phyloP scores from a whole-genome alignment of 2,888 invertebrate genomes.

The Pristionchus arcanus region DNA sequence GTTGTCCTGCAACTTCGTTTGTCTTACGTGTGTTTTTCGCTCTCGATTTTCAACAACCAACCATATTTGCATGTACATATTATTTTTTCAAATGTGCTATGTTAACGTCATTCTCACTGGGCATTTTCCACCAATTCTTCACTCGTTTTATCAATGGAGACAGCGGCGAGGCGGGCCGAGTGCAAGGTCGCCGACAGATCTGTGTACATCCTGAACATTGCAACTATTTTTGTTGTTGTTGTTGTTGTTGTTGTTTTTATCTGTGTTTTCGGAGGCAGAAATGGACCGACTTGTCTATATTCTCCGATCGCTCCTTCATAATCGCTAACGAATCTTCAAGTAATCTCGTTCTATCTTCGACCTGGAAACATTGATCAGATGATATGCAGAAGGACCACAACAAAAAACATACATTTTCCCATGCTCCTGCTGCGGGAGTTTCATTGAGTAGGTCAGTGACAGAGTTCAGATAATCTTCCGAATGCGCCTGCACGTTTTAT shows the following conservation, averaged over 20 bases:
- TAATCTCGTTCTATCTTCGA: background rate
- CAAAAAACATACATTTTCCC: background rate
- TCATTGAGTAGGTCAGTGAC: background rate
- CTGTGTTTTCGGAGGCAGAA: background rate
- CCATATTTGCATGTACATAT: no score
- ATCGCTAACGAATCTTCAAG: background rate
- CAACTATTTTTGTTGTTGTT: background rate
- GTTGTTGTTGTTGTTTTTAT: background rate
- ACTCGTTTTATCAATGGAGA: background rate
- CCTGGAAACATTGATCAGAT: background rate
- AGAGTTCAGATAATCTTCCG: background rate
- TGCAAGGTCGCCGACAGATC: background rate
- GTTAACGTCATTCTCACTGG: no score
- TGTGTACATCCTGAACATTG: constrained; percentile 1
- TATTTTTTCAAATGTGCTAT: no score
- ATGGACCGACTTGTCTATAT: background rate
- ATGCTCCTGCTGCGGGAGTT: background rate
- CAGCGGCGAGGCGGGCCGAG: background rate
- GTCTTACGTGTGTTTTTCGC: no score
- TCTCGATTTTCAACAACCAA: no score
- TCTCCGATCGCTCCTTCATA: background rate
- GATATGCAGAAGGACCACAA: background rate
- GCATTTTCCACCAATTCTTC: no score
- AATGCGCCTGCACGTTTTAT: background rate
- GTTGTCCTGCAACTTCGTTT: background rate